Evolutionary conservation across 2,888 invertebrate genomes (phyloP), one percentile per base, ranked within the genome.

Genomic region (Disparrhopalites patrizii): DNA sequence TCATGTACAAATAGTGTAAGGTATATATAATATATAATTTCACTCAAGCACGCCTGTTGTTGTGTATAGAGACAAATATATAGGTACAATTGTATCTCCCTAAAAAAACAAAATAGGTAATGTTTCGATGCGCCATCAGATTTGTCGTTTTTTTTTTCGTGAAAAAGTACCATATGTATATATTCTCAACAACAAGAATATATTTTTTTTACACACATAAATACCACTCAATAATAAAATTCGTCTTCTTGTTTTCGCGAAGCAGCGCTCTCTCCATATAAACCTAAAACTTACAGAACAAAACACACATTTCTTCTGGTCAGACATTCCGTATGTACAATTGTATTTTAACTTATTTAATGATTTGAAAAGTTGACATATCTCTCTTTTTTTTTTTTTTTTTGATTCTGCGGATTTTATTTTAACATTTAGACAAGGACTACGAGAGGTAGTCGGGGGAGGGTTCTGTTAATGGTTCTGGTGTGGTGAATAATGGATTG

Each of bases 401-500:
- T 40, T 40, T 40, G 40, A 18, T 40, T 40, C 40, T 40, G 40
- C n/a, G n/a, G n/a, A n/a, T n/a, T n/a, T n/a, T n/a, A n/a, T n/a
- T n/a, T n/a, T n/a, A n/a, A 23, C 8, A 40, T 55, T 52, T 38
- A 38, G 38, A 54, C 28, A 30, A 27, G 15, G 27, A 57, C 66
- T 75, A 79, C 66, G 79, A 78, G 71, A 81, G 85, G 83, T 90
- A 90, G 81, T 90, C 90, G 69, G 90, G 90, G 76, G 88, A 87
- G 74, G 90, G 90, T 81, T 90, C 89, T 70, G 89, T 87, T 78
- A 89, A 85, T 68, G 88, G 87, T 79, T 90, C 89, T 65, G 87
- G 86, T 73, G 88, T 89, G 71, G 90, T 87, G 82, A 93, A 93
- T 78, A 94, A 84, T 76, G 94, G 93, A 81, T 94, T 94, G 67